Evolutionary conservation across 2,113 vertebrate genomes (phyloP).

Genomic region (Mastomys natalensis): DNA sequence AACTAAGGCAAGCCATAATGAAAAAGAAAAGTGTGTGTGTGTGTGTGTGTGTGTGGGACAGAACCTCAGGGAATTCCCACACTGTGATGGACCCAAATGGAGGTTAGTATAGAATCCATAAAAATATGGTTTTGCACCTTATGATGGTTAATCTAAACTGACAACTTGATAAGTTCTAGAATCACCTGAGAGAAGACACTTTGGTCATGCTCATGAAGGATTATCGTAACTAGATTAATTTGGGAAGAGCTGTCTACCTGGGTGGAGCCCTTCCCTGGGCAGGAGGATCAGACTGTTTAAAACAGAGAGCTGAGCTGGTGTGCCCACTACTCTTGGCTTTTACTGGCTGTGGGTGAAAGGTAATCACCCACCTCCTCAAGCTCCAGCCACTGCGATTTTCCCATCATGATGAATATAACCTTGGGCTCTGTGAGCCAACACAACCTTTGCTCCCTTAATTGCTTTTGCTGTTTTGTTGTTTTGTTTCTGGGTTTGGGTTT

Average conservation of each 20-base stretch:
- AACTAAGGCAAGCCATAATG: background rate
- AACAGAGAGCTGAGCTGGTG: background rate
- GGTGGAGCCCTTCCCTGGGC: background rate
- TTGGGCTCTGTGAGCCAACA: background rate
- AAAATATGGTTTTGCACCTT: background rate
- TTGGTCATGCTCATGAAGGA: background rate
- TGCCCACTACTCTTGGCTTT: background rate
- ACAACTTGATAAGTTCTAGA: background rate
- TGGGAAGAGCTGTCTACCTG: background rate
- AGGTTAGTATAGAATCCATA: background rate
- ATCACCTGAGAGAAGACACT: background rate
- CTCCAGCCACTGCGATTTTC: background rate
- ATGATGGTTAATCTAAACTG: background rate
- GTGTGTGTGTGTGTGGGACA: background rate
- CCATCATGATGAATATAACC: background rate
- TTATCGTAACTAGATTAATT: background rate
- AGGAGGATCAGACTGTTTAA: background rate
- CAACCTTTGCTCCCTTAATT: background rate
- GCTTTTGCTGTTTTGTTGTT: background rate
- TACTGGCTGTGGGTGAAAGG: background rate
- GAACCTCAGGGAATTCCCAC: background rate
- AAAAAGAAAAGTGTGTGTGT: slow-evolving; percentile 16
- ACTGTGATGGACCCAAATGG: background rate
- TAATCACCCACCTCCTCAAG: background rate
- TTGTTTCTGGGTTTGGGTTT: background rate